Conservation (phyloP, 2,113 vertebrate species). For the Antigone vipio region DNA sequence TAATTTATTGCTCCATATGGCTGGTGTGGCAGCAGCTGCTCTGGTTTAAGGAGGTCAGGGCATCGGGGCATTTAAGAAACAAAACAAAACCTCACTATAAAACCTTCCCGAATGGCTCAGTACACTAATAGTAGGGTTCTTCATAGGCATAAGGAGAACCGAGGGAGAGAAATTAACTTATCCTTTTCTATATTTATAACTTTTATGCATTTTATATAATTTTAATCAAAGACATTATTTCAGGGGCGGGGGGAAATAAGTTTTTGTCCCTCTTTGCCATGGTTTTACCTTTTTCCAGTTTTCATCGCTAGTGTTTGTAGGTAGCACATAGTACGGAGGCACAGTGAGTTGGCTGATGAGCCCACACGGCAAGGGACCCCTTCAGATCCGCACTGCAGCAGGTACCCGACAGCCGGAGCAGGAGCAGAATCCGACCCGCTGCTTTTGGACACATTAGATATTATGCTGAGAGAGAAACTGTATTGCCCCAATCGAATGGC, state of each 20-base stretch:
- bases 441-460: neutral
- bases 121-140: neutral
- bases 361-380: neutral
- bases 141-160: neutral
- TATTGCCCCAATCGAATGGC: neutral
- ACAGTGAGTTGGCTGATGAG: accelerated
- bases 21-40: slow-evolving; percentile 66
- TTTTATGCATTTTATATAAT: neutral
- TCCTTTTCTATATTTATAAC: neutral
- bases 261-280: neutral
- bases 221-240: neutral
- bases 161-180: neutral
- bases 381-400: neutral
- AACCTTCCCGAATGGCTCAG: neutral
- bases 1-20: slow-evolving; percentile 68
- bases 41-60: slow-evolving; percentile 51
- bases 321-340: neutral
- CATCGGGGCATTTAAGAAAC: slow-evolving; percentile 28
- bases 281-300: neutral
- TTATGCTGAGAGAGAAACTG: neutral
- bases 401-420: neutral
- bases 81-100: neutral
- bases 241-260: too few species aligned
- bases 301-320: accelerated
- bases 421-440: neutral